These are phyloP conservation scores for Volucella zonaria DNA, from an alignment of 2,888 invertebrate species.

Conservation along the genomic window DNA sequence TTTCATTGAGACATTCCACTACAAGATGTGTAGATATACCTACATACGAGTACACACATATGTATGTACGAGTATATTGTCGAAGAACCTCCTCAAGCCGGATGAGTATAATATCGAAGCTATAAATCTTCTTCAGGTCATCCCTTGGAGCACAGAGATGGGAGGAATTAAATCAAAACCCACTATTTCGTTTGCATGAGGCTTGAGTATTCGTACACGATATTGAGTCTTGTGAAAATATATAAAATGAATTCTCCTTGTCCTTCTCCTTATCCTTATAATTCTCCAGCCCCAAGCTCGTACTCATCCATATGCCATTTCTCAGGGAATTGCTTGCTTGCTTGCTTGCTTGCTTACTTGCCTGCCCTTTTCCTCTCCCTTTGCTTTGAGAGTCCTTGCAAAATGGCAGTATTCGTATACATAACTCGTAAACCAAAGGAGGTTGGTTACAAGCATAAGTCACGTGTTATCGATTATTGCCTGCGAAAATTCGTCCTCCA, in stretches of 20 bases:
- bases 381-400: constrained; percentile 1
- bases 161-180: constrained; percentile 62
- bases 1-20: not conserved
- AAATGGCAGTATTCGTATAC: constrained; percentile 6
- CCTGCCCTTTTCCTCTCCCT: constrained; percentile 33
- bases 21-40: not conserved
- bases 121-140: constrained; percentile 68
- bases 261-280: too few species aligned
- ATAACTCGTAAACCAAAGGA: constrained; percentile 26
- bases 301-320: constrained; percentile 41
- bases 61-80: not conserved
- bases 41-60: too few species aligned
- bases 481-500: constrained; percentile 51
- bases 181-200: constrained; percentile 24
- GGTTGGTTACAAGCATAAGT: constrained; percentile 50
- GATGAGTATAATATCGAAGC: not conserved
- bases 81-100: not conserved
- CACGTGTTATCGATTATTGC: constrained; percentile 71
- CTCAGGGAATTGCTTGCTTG: constrained; percentile 1
- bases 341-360: too few species aligned
- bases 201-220: not conserved
- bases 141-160: constrained; percentile 30
- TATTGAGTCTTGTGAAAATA: not conserved
- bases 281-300: not conserved
- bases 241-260: too few species aligned